Base-by-base conservation (phyloP, 2,888 invertebrate genomes). In the Ophion obscuratus region DNA sequence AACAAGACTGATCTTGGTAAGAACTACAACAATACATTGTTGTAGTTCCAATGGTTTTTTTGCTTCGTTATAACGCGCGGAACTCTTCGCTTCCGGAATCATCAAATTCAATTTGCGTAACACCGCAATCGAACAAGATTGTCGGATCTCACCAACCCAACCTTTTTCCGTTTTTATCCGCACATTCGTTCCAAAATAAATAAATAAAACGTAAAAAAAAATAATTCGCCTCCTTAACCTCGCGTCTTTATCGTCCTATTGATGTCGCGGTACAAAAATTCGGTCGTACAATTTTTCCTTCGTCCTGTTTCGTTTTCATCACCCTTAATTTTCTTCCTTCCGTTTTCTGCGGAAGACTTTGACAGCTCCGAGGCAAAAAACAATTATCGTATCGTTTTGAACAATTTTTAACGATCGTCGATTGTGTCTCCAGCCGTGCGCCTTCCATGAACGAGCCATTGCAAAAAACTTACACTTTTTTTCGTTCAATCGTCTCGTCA, bases 281-380 rank as follows among this genome's bases (percentile, higher is more conserved):
- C 31, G 9, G 17, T 62, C 36, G 36, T 47, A n/a, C 20, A 47
- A 59, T 73, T 64, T 73, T 31, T 31, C 17, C 53, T 31, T 20
- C 27, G 44, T 68, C 53, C 17, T 24, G 59, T 61, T 67, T 84
- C 53, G 61, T 75, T 68, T 61, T 47, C 27, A 74, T 27, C 40
- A 27, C n/a, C 68, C 57, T 17, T 24, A 53, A 67, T 24, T 74
- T 36, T 74, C 31, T 57, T 75, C 20, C 44, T 66, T 78, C 64
- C 67, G 44, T 62, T 31, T 66, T 36, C 31, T 73, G 66, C 47
- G 85, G 85, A 85, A 85, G 85, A 85, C 85, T 83, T 76, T 59
- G 27, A 80, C 53, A 85, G 75, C 64, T 64, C 24, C 66, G 79
- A 74, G 71, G 71, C 68, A 78, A 68, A 73, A 80, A 74, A 70